Conservation (phyloP, 2,888 invertebrate species). For the Nemotelus pantherinus region DNA sequence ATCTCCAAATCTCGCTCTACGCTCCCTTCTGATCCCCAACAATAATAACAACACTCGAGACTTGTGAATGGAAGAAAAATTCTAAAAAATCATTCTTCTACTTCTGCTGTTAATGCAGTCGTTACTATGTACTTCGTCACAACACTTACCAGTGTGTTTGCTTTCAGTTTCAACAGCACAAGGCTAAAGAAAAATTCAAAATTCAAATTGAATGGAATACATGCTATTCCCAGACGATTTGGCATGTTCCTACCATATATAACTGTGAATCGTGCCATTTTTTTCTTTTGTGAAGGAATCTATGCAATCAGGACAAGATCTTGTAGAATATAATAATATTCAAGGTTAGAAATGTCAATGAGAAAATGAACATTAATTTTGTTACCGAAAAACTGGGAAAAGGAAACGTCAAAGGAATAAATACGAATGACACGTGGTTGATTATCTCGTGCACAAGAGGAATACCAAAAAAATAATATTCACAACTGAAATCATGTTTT, state of each 20-base stretch:
- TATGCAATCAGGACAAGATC: too few relatives aligned
- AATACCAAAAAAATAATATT: too few relatives aligned
- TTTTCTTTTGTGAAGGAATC: too few relatives aligned
- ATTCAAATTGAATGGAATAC: conserved; percentile 31
- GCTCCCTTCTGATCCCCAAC: neutral
- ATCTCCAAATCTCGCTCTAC: neutral
- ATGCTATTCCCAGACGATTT: conserved; percentile 47
- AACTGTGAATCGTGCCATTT: neutral
- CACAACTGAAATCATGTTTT: too few relatives aligned
- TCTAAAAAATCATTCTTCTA: conserved; percentile 42
- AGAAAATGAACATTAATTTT: conserved; percentile 16
- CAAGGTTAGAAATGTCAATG: conserved; percentile 36
- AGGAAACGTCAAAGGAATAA: conserved; percentile 30
- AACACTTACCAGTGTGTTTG: too few relatives aligned
- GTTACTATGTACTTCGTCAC: neutral
- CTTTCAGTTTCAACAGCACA: too few relatives aligned
- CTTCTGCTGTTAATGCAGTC: neutral
- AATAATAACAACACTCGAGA: neutral
- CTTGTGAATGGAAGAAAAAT: conserved; percentile 29
- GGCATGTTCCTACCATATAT: conserved; percentile 29
- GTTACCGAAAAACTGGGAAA: conserved; percentile 30
- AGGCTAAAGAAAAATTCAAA: conserved; percentile 40
- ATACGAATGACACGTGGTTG: conserved; percentile 29
- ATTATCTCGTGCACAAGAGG: neutral
- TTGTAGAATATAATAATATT: neutral